phyloP scores from a whole-genome alignment of 2,113 vertebrate species.

The Brachypteracias leptosomus region DNA sequence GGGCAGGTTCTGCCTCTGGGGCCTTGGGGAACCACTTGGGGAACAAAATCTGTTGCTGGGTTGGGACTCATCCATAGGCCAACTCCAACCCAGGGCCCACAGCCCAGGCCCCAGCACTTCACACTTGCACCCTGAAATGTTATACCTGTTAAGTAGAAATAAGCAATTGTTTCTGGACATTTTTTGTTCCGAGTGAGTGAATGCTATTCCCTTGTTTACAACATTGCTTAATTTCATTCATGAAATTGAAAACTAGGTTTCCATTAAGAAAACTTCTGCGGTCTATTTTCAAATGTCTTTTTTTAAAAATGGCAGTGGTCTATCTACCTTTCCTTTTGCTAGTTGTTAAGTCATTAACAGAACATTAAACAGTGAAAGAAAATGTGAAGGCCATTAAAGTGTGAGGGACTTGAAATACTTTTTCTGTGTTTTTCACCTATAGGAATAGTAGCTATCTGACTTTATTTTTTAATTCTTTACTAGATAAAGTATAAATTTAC shows the following conservation, averaged over 20 bases:
- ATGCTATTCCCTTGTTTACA: not conserved
- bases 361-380: not conserved
- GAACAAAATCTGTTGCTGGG: too few relatives aligned
- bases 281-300: not conserved
- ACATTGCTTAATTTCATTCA: not conserved
- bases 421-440: fast-evolving
- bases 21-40: too few relatives aligned
- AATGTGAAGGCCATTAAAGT: not conserved
- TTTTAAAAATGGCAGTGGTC: not conserved
- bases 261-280: not conserved
- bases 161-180: not conserved
- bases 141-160: not conserved
- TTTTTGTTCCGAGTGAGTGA: not conserved
- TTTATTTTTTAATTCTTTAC: not conserved
- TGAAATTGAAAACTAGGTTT: not conserved
- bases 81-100: too few relatives aligned
- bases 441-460: not conserved
- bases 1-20: too few relatives aligned
- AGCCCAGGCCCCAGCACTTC: too few relatives aligned
- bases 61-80: too few relatives aligned
- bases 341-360: not conserved
- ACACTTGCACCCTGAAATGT: not conserved
- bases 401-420: not conserved
- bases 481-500: not conserved
- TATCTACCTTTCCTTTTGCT: not conserved